Conservation (phyloP, 2,797 vertebrate species). For the Tympanoctomys barrerae region DNA sequence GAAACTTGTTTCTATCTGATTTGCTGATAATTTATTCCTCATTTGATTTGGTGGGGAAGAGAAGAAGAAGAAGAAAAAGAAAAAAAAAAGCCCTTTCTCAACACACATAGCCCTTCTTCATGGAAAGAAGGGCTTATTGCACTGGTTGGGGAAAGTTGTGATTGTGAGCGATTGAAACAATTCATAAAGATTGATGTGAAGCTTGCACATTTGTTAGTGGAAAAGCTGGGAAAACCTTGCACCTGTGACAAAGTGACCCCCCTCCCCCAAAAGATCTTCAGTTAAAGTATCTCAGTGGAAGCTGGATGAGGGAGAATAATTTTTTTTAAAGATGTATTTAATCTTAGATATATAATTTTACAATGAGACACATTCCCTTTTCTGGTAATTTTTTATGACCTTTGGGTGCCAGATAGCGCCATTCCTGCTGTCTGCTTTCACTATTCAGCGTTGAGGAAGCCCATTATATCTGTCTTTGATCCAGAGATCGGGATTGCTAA, state of each 20-base stretch:
- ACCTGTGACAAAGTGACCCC: constrained; percentile 65
- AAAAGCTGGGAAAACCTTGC: constrained; percentile 70
- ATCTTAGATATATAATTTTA: constrained; percentile 78
- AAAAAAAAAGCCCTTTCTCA: constrained; percentile 63
- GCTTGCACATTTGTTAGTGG: constrained; percentile 67
- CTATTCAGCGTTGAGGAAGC: constrained; percentile 85
- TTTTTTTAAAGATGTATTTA: constrained; percentile 50
- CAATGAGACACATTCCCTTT: constrained; percentile 73
- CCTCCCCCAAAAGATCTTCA: background rate
- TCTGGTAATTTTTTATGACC: constrained; percentile 85
- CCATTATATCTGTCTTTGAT: constrained; percentile 91
- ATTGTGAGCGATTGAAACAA: constrained; percentile 81
- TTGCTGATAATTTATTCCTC: constrained; percentile 88
- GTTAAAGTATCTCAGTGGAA: constrained; percentile 74
- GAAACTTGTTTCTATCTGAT: constrained; percentile 88
- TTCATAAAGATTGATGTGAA: constrained; percentile 73
- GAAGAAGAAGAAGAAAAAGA: background rate
- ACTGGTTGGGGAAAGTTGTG: constrained; percentile 58
- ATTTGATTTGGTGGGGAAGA: constrained; percentile 76
- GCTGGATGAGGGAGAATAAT: constrained; percentile 62
- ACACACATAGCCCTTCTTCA: constrained; percentile 72
- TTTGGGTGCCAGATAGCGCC: constrained; percentile 86
- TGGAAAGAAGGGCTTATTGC: constrained; percentile 77
- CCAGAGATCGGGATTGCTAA: constrained; percentile 88
- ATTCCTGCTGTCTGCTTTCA: constrained; percentile 87